phyloP scores from a whole-genome alignment of 1,140 invertebrate genomes.

The Drosophila bipectinata region DNA sequence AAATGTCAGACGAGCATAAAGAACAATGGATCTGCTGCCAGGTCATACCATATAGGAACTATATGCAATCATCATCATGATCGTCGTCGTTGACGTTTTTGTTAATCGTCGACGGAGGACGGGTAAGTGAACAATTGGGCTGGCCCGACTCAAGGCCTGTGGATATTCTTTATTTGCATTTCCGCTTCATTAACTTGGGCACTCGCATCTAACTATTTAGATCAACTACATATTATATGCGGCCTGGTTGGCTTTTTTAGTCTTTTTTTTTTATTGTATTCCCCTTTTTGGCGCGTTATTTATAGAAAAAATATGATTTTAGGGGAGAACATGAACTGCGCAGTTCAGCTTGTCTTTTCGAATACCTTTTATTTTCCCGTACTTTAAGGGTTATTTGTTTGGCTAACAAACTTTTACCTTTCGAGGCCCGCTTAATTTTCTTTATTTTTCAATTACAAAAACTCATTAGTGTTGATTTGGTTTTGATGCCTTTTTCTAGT shows the following conservation, averaged over 20 bases:
- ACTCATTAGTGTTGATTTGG: constrained; percentile 62
- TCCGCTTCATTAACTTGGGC: constrained; percentile 68
- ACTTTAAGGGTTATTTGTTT: constrained; percentile 26
- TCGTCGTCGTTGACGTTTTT: constrained; percentile 36
- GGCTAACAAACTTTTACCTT: constrained; percentile 41
- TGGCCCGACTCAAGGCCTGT: constrained; percentile 33
- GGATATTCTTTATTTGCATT: constrained; percentile 62
- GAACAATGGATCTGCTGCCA: constrained; percentile 58
- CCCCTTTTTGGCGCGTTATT: constrained; percentile 56
- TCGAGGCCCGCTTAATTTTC: constrained; percentile 22
- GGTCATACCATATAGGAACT: constrained; percentile 24
- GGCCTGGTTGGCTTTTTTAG: constrained; percentile 15
- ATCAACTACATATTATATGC: constrained; percentile 22
- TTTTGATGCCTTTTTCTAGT: constrained; percentile 35
- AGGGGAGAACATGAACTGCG: constrained; percentile 60
- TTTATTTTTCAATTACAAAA: constrained; percentile 59
- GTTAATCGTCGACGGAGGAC: constrained; percentile 27
- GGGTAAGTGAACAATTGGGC: constrained; percentile 73
- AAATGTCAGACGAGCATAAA: constrained; percentile 54
- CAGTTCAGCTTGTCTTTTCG: constrained; percentile 58
- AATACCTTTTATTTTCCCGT: constrained; percentile 10
- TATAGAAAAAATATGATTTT: constrained; percentile 30
- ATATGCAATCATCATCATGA: constrained; percentile 21
- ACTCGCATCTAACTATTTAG: constrained; percentile 33
- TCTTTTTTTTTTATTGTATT: constrained; percentile 27